These are phyloP conservation scores for Drosophila azteca DNA, from an alignment of 1,140 invertebrate species.

Conservation along the genomic window DNA sequence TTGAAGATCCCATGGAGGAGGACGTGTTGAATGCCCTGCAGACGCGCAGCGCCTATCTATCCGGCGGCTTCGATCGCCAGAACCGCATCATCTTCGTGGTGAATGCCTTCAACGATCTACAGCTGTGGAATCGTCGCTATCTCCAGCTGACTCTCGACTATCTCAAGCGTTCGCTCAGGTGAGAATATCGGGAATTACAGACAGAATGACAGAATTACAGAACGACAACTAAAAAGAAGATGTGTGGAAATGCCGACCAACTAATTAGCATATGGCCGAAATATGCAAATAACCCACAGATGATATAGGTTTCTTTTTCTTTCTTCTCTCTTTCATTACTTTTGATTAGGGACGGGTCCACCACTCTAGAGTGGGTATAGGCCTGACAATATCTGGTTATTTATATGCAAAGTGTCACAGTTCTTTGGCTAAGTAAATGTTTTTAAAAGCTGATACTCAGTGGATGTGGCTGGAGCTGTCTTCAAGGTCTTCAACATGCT, in stretches of 20 bases:
- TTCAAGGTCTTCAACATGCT: too few relatives aligned
- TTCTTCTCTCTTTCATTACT: conserved; percentile 35
- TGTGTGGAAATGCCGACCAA: conserved; percentile 34
- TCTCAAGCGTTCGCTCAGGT: conserved; percentile 87
- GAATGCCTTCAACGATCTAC: conserved; percentile 86
- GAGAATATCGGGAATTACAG: conserved; percentile 56
- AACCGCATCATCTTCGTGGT: conserved; percentile 87
- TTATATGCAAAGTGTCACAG: conserved; percentile 37
- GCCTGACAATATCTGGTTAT: conserved; percentile 42
- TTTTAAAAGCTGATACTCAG: background rate
- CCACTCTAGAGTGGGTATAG: background rate
- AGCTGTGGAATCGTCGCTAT: conserved; percentile 84
- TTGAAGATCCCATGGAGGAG: conserved; percentile 73
- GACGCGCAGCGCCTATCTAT: conserved; percentile 86
- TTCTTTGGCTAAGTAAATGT: conserved; percentile 31
- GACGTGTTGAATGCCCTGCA: conserved; percentile 85
- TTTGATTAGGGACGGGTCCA: conserved; percentile 64
- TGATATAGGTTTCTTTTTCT: conserved; percentile 48
- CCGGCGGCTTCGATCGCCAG: conserved; percentile 87
- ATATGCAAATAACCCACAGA: conserved; percentile 74
- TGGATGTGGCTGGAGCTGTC: background rate
- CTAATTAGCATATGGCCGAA: conserved; percentile 70
- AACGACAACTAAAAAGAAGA: background rate
- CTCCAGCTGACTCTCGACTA: conserved; percentile 86
- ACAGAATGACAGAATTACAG: background rate